These are phyloP conservation scores for Alexandromys fortis DNA, from an alignment of 2,113 vertebrate genomes.

Conservation along the genomic window DNA sequence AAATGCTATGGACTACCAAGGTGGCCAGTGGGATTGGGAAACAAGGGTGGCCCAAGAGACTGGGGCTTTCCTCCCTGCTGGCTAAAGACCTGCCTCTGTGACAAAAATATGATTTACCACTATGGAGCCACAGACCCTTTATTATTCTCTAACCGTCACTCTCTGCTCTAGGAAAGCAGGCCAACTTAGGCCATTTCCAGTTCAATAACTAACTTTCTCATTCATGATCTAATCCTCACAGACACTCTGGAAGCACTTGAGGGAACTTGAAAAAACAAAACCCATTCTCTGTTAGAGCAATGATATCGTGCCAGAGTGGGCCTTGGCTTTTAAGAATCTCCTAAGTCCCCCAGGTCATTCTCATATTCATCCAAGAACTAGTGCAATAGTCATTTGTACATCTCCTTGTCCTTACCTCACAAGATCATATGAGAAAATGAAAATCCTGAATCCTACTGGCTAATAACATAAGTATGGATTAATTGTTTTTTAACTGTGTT, in stretches of 20 bases:
- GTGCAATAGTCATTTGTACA: background rate
- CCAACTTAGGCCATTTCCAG: background rate
- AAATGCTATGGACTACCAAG: background rate
- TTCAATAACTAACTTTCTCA: background rate
- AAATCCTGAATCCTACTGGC: background rate
- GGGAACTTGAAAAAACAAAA: background rate
- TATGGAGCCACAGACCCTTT: background rate
- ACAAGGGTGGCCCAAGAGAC: background rate
- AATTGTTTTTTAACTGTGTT: constrained; percentile 10
- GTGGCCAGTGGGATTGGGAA: background rate
- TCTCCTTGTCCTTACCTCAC: background rate
- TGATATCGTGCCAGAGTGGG: background rate
- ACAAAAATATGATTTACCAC: background rate
- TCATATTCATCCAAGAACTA: background rate
- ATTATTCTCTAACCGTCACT: background rate
- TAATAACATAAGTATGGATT: background rate
- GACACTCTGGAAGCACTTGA: background rate
- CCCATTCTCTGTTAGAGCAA: background rate
- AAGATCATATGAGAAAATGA: background rate
- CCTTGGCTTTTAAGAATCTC: background rate
- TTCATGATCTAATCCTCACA: background rate
- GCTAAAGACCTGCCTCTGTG: background rate
- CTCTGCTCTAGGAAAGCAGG: background rate
- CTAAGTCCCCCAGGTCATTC: background rate
- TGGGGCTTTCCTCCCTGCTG: background rate